phyloP scores from a whole-genome alignment of 2,113 vertebrate species.

The Theropithecus gelada region DNA sequence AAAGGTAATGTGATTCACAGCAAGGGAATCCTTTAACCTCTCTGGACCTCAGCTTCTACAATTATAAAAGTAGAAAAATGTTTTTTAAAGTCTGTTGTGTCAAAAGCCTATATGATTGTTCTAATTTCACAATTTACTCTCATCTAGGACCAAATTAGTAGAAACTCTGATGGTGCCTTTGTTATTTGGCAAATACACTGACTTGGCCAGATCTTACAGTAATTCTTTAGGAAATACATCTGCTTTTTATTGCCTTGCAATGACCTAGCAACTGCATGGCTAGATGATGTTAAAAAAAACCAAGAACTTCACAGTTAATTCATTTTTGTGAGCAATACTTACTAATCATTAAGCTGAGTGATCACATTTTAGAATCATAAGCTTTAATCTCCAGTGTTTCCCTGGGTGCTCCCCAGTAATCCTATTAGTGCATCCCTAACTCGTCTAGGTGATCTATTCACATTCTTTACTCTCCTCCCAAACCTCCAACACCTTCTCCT shows the following conservation, averaged over 20 bases:
- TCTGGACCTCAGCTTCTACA: background rate
- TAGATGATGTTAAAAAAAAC: background rate
- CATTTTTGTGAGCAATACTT: background rate
- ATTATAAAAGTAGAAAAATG: conserved; percentile 15
- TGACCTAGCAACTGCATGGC: background rate
- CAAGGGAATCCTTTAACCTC: background rate
- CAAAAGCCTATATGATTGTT: background rate
- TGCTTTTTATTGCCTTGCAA: background rate
- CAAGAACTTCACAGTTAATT: background rate
- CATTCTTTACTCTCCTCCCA: background rate
- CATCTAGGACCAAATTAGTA: background rate
- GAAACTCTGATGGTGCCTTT: background rate
- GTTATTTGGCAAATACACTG: background rate
- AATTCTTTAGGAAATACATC: background rate
- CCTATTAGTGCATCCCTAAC: background rate
- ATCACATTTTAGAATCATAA: background rate
- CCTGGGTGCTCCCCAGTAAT: background rate
- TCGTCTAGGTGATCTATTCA: background rate
- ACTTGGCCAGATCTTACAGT: background rate
- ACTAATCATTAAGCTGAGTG: background rate
- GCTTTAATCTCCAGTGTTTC: background rate
- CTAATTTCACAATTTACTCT: background rate
- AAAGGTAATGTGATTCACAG: background rate
- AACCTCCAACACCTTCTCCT: background rate
- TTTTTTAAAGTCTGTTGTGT: background rate